Percentiles rank a stretch among this genome's conserved stretches.
These are phyloP conservation scores for Dusona sp. DNA, from an alignment of 2,888 invertebrate genomes.

Conservation along the genomic window DNA sequence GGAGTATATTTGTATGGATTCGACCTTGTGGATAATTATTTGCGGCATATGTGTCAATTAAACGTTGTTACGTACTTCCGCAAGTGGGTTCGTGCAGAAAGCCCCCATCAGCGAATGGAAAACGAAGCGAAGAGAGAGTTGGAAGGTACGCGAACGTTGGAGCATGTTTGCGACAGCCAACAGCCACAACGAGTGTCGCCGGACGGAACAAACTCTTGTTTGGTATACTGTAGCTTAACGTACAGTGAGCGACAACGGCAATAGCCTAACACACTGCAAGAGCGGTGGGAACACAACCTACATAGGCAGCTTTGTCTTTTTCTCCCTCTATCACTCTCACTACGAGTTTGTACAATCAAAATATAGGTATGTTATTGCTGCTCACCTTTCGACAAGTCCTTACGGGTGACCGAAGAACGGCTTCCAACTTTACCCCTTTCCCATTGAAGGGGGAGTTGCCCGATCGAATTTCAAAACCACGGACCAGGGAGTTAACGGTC, in stretches of 20 bases:
- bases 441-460: slow-evolving; percentile 50
- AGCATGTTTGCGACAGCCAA: slow-evolving; percentile 76
- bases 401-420: slow-evolving; percentile 46
- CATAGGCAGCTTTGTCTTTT: slow-evolving; percentile 11
- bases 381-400: slow-evolving; percentile 31
- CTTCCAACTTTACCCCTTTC: slow-evolving; percentile 57
- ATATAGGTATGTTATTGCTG: slow-evolving; percentile 44
- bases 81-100: slow-evolving; percentile 10
- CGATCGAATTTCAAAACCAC: slow-evolving; percentile 60
- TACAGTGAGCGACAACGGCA: slow-evolving; percentile 54
- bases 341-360: slow-evolving; percentile 26
- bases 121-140: slow-evolving; percentile 26
- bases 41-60: slow-evolving; percentile 73
- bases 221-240: slow-evolving; percentile 5
- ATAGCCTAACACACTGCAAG: slow-evolving; percentile 49
- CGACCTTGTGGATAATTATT: slow-evolving; percentile 66
- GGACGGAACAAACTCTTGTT: slow-evolving; percentile 60
- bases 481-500: slow-evolving; percentile 58
- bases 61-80: slow-evolving; percentile 71
- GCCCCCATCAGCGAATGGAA: slow-evolving; percentile 19
- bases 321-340: neutral
- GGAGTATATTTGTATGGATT: slow-evolving; percentile 50
- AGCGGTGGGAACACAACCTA: slow-evolving; percentile 8
- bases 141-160: slow-evolving; percentile 52
- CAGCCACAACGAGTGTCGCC: slow-evolving; percentile 74